phyloP scores from a whole-genome alignment of 2,888 invertebrate species.

The Iselma pallidipennis region DNA sequence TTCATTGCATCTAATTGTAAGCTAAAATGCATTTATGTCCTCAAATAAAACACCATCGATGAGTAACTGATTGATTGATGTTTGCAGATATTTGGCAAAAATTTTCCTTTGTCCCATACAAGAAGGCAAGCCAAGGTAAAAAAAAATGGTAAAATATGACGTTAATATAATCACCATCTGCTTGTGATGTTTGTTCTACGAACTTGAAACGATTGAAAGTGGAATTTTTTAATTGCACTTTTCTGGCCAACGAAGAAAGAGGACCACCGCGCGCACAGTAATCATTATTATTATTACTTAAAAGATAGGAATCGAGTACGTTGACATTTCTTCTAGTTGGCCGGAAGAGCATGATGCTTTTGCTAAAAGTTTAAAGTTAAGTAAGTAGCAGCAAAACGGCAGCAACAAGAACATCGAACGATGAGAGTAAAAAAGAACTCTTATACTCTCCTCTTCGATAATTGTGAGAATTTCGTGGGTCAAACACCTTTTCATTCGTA shows the following conservation, averaged over 20 bases:
- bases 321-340: background rate
- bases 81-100: no score
- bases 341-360: background rate
- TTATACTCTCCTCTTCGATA: conserved; percentile 4
- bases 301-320: background rate
- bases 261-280: background rate
- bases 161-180: no score
- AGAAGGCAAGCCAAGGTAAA: no score
- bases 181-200: background rate
- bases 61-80: background rate
- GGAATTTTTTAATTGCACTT: background rate
- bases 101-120: no score
- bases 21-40: no score
- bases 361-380: background rate
- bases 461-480: conserved; percentile 29
- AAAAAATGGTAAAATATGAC: no score
- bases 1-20: background rate
- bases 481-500: conserved; percentile 24
- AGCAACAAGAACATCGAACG: background rate
- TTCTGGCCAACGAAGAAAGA: background rate
- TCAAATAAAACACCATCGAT: background rate
- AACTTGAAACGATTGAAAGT: background rate
- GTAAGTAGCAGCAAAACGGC: background rate
- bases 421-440: background rate
- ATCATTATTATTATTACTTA: background rate